phyloP scores from a whole-genome alignment of 1,140 invertebrate species.

The Micrasema minimum region DNA sequence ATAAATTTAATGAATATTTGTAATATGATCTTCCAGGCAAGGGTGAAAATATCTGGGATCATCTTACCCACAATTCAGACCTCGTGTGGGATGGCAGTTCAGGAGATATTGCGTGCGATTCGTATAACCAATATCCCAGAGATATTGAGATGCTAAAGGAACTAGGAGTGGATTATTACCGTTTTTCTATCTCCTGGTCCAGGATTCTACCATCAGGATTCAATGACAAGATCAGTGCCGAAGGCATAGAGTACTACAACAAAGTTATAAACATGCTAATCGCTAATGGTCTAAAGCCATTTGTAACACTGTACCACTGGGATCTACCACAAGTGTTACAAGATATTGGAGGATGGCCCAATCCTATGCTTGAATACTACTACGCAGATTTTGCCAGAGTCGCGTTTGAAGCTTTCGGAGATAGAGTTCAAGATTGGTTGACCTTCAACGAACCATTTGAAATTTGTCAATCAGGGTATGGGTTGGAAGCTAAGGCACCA shows the following conservation, averaged over 20 bases:
- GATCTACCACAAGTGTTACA: slow-evolving; percentile 66
- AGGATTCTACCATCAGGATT: slow-evolving; percentile 69
- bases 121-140: slow-evolving; percentile 64
- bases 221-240: slow-evolving; percentile 60
- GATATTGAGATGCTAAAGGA: slow-evolving; percentile 64
- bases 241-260: slow-evolving; percentile 71
- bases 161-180: slow-evolving; percentile 66
- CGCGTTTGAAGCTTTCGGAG: slow-evolving; percentile 59
- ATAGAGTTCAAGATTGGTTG: slow-evolving; percentile 56
- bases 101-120: slow-evolving; percentile 62
- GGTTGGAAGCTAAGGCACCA: slow-evolving; percentile 58
- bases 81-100: slow-evolving; percentile 58
- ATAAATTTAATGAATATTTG: no score
- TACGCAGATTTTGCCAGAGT: slow-evolving; percentile 60
- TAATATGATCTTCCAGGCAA: slow-evolving; percentile 55
- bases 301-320: slow-evolving; percentile 69
- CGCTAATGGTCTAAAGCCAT: slow-evolving; percentile 60
- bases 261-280: slow-evolving; percentile 66
- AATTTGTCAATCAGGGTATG: slow-evolving; percentile 59
- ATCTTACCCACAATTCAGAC: slow-evolving; percentile 52
- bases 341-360: slow-evolving; percentile 68
- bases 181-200: slow-evolving; percentile 73
- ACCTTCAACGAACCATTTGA: slow-evolving; percentile 66
- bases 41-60: slow-evolving; percentile 58
- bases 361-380: slow-evolving; percentile 64